Evolutionary conservation across 1,140 invertebrate species (phyloP).

Genomic region (Caenorhabditis briggsae): DNA sequence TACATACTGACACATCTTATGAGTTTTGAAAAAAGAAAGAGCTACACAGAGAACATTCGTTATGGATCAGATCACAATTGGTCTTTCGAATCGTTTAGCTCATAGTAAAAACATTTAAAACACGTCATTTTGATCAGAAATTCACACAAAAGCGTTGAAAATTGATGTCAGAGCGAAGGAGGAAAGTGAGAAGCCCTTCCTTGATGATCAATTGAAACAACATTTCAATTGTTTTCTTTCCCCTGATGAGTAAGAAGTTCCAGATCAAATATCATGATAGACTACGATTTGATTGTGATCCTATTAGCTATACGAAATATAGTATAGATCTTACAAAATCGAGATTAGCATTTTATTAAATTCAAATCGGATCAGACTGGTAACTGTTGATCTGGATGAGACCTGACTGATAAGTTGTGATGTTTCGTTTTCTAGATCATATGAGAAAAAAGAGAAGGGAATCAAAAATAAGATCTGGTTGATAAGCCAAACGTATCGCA

Average conservation of each 20-base stretch:
- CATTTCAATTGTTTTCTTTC: neutral
- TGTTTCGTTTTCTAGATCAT: neutral
- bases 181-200: neutral
- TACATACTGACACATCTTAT: neutral
- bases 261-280: no score
- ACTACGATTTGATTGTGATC: no score
- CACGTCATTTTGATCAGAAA: neutral
- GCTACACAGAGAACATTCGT: neutral
- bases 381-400: slow-evolving; percentile 24
- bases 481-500: no score
- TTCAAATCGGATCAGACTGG: slow-evolving; percentile 2
- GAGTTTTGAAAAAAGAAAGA: neutral
- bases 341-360: neutral
- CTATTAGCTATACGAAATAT: no score
- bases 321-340: neutral
- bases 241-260: no score
- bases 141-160: neutral
- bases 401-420: neutral
- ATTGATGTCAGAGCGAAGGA: neutral
- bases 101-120: neutral
- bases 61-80: slow-evolving; percentile 1
- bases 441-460: neutral
- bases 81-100: neutral
- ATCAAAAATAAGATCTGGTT: neutral
- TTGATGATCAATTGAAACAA: neutral